Percentiles rank a stretch among this genome's conserved stretches.
These are phyloP conservation scores for Geodia barretti DNA, from an alignment of 37 sponge, comb jelly and placozoan genomes.

Conservation along the genomic window DNA sequence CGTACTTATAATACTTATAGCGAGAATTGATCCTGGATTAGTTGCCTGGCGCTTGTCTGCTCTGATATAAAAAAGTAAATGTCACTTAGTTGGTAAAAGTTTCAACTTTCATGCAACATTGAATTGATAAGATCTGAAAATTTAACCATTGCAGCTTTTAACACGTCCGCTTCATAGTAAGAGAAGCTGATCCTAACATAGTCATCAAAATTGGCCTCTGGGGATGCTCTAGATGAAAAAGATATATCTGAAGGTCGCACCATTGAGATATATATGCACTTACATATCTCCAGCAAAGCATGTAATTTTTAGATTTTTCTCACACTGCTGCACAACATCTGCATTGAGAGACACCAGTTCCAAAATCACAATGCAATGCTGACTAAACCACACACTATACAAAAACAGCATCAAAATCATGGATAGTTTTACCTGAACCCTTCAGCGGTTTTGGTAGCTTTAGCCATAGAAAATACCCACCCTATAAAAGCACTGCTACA, in stretches of 20 bases:
- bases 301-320: not conserved
- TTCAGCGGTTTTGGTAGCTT: constrained; percentile 47
- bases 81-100: too few species aligned
- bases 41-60: too few species aligned
- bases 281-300: constrained; percentile 15
- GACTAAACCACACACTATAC: not conserved
- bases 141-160: constrained; percentile 20
- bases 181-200: constrained; percentile 48
- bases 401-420: not conserved
- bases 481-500: constrained; percentile 31
- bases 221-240: constrained; percentile 34
- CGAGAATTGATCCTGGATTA: too few species aligned
- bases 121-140: constrained; percentile 21
- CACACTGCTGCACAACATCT: constrained; percentile 21
- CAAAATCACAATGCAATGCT: not conserved
- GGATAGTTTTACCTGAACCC: constrained; percentile 61
- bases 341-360: not conserved
- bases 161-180: constrained; percentile 31
- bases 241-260: not conserved
- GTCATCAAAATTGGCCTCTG: constrained; percentile 28
- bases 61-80: too few species aligned
- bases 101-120: not conserved
- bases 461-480: constrained; percentile 79
- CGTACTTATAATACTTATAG: too few species aligned
- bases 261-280: not conserved